phyloP scores from a whole-genome alignment of 2,113 vertebrate species.

The Odontesthes bonariensis region DNA sequence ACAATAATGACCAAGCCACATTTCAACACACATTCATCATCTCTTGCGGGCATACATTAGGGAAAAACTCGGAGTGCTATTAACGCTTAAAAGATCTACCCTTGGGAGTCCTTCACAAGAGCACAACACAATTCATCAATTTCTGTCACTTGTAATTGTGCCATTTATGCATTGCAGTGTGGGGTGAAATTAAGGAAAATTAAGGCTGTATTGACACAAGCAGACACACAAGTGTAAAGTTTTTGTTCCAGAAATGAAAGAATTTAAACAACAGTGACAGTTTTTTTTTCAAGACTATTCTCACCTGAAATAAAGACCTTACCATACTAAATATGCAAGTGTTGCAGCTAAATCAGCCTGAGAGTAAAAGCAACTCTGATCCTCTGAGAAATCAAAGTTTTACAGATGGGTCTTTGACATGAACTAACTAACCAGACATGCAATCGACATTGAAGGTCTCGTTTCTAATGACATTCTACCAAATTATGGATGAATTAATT shows the following conservation, averaged over 20 bases:
- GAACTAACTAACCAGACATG: too few species aligned
- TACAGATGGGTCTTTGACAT: too few species aligned
- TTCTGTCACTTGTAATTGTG: constrained; percentile 48
- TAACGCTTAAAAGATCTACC: constrained; percentile 44
- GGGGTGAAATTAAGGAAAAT: constrained; percentile 26
- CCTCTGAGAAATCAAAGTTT: too few species aligned
- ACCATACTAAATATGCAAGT: too few species aligned
- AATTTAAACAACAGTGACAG: too few species aligned
- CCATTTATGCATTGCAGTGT: constrained; percentile 33
- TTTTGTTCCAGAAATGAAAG: background rate
- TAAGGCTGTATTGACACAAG: constrained; percentile 21
- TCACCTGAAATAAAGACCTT: too few species aligned
- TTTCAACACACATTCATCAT: constrained; percentile 37
- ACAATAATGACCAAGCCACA: constrained; percentile 19
- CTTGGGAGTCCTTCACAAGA: constrained; percentile 48
- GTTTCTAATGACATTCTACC: too few species aligned
- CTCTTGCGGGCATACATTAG: constrained; percentile 16
- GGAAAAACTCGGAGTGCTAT: constrained; percentile 9
- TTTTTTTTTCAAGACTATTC: too few species aligned
- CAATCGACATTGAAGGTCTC: too few species aligned
- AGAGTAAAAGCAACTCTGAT: too few species aligned
- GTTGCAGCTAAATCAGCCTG: too few species aligned
- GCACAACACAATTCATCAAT: constrained; percentile 49
- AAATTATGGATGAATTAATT: too few species aligned
- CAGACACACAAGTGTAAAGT: background rate